Conservation (phyloP, 2,797 vertebrate genomes). For the Rachycentron canadum region DNA sequence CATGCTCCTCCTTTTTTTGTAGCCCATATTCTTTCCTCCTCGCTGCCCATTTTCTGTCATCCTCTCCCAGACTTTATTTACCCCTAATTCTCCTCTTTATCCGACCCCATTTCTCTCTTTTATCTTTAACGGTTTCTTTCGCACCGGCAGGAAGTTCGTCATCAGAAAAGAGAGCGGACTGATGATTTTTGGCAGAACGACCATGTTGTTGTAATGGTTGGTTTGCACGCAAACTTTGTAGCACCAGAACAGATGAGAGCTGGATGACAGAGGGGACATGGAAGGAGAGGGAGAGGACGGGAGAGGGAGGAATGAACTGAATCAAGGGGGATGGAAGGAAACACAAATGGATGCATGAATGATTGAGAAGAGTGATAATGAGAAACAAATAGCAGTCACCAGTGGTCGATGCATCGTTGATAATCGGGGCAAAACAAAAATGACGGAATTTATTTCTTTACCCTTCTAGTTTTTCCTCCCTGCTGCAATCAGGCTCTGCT, state of each 20-base stretch:
- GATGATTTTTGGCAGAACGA: conserved; percentile 15
- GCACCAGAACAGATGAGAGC: neutral
- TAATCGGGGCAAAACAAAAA: neutral
- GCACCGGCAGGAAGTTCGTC: neutral
- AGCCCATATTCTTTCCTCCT: neutral
- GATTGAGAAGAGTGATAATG: conserved; percentile 34
- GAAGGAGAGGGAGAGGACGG: neutral
- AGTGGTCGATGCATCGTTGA: neutral
- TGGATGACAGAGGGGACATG: neutral
- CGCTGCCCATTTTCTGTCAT: neutral
- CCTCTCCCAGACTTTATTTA: neutral
- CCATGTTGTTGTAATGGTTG: neutral
- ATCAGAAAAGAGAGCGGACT: conserved; percentile 3
- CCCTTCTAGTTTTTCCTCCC: neutral
- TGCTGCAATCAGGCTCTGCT: neutral
- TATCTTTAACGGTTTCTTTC: neutral
- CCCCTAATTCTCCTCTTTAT: neutral
- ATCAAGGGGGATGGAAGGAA: neutral
- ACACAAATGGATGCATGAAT: conserved; percentile 20
- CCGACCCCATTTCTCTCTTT: neutral
- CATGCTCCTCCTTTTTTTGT: neutral
- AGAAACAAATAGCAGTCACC: neutral
- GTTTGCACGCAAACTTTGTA: conserved; percentile 3
- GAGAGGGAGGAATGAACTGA: neutral
- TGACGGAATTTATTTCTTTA: neutral